phyloP scores from a whole-genome alignment of 2,797 vertebrate genomes.

The Hafferia zeledoni region DNA sequence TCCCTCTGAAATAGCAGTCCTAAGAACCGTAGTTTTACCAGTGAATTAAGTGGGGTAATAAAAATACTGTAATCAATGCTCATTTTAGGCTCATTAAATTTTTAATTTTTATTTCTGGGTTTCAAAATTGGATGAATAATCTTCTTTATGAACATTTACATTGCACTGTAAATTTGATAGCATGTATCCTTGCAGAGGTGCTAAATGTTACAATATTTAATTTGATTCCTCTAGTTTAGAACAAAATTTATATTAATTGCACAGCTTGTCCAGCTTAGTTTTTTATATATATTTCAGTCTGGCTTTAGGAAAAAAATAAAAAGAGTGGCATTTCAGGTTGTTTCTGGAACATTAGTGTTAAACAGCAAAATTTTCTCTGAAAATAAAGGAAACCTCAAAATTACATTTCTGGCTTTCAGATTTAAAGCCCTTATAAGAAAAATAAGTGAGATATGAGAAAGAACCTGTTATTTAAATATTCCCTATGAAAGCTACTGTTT shows the following conservation, averaged over 20 bases:
- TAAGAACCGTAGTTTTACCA: neutral
- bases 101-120: neutral
- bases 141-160: neutral
- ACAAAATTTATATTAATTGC: neutral
- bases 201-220: neutral
- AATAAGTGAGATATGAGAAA: neutral
- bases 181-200: neutral
- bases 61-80: neutral
- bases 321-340: neutral
- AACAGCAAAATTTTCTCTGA: neutral
- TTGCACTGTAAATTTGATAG: neutral
- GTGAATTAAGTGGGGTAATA: neutral
- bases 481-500: neutral
- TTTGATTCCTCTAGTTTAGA: neutral
- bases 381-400: neutral
- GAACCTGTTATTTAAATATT: neutral
- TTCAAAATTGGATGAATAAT: slow-evolving; percentile 7
- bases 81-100: neutral
- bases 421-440: neutral
- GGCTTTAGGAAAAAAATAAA: neutral
- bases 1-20: neutral
- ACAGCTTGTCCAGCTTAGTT: neutral
- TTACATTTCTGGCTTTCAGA: neutral
- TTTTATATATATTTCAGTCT: neutral
- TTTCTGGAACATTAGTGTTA: neutral